phyloP scores from a whole-genome alignment of 1,140 invertebrate species.

The Cydia amplana region DNA sequence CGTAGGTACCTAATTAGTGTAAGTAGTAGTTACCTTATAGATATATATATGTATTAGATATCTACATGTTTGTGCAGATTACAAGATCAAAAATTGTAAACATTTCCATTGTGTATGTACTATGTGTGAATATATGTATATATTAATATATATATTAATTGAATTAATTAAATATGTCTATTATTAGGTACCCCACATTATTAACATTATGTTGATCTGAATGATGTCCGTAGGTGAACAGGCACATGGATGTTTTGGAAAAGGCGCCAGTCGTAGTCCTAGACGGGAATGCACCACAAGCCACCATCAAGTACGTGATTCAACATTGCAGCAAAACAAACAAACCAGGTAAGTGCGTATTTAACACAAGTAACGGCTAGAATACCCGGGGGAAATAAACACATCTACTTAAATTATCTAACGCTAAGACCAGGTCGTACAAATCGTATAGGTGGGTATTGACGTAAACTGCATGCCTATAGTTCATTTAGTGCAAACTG shows the following conservation, averaged over 20 bases:
- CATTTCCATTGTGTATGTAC: too few relatives aligned
- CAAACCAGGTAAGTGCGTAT: slow-evolving; percentile 83
- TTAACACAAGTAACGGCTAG: background rate
- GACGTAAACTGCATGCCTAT: background rate
- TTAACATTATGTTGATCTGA: slow-evolving; percentile 2
- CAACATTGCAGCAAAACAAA: slow-evolving; percentile 81
- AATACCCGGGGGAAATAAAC: background rate
- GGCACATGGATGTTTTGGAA: slow-evolving; percentile 78
- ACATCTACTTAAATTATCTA: background rate
- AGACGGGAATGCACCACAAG: slow-evolving; percentile 88
- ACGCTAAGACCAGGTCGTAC: background rate
- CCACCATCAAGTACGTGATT: slow-evolving; percentile 84
- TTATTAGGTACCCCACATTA: background rate
- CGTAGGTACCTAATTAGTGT: too few relatives aligned
- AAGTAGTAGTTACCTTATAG: too few relatives aligned
- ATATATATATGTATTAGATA: too few relatives aligned
- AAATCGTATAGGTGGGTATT: too few relatives aligned
- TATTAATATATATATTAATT: too few relatives aligned
- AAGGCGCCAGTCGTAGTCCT: slow-evolving; percentile 86
- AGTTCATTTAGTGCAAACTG: background rate
- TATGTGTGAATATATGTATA: too few relatives aligned
- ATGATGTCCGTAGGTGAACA: slow-evolving; percentile 72
- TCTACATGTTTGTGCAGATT: too few relatives aligned
- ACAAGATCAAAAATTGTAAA: too few relatives aligned
- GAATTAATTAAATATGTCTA: too few relatives aligned